Evolutionary conservation across 1,140 invertebrate species (phyloP).

Genomic region (Mizuhopecten yessoensis): DNA sequence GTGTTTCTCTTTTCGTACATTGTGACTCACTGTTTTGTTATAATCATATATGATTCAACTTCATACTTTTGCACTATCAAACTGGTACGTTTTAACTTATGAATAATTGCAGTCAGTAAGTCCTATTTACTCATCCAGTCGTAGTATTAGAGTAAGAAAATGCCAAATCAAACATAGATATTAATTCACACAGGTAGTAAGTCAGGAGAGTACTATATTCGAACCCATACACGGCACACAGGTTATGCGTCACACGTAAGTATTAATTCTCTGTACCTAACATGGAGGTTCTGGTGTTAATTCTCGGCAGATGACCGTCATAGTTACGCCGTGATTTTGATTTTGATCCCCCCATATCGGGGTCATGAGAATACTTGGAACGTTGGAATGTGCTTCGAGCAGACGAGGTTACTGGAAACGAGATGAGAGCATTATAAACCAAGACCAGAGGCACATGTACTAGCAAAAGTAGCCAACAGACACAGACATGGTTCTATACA

Average conservation of each 20-base stretch:
- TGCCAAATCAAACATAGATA: neutral
- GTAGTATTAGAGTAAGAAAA: neutral
- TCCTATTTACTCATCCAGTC: neutral
- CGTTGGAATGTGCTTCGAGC: slow-evolving; percentile 59
- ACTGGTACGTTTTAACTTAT: neutral
- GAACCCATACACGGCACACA: slow-evolving; percentile 7
- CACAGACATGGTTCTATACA: neutral
- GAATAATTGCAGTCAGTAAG: neutral
- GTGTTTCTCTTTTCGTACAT: neutral
- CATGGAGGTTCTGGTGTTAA: slow-evolving; percentile 54
- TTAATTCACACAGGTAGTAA: slow-evolving; percentile 7
- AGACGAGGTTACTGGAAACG: slow-evolving; percentile 59
- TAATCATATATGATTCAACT: neutral
- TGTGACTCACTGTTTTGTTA: neutral
- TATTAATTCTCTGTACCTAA: slow-evolving; percentile 53
- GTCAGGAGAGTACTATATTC: neutral
- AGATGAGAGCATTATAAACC: neutral
- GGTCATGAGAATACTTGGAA: slow-evolving; percentile 52
- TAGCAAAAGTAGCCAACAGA: neutral
- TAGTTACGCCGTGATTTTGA: slow-evolving; percentile 45
- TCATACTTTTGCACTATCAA: too few relatives aligned
- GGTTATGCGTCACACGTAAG: neutral
- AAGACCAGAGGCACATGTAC: neutral
- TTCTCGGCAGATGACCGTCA: slow-evolving; percentile 58
- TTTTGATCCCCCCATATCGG: slow-evolving; percentile 55